A percentile compares a stretch with the other conserved stretches of the same genome.
phyloP scores from a whole-genome alignment of 2,797 vertebrate genomes.

The Esox lucius region DNA sequence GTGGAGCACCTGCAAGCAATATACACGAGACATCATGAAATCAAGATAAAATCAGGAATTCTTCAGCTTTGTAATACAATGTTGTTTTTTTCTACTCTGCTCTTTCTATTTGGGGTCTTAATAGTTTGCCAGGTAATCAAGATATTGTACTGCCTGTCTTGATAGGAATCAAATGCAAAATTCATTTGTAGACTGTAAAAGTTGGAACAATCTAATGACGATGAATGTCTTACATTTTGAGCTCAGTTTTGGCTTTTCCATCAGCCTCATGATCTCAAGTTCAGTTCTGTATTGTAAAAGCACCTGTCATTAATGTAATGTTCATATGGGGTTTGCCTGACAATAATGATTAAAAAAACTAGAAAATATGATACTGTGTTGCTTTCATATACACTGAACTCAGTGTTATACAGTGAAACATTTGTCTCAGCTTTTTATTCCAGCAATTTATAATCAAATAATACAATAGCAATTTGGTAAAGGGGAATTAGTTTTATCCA shows the following conservation, averaged over 20 bases:
- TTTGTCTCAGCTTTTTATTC: no score
- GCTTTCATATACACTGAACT: not conserved
- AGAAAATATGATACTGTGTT: constrained; percentile 34
- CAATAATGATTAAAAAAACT: constrained; percentile 77
- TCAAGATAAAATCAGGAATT: constrained; percentile 80
- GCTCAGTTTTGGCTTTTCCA: constrained; percentile 64
- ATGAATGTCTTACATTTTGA: constrained; percentile 79
- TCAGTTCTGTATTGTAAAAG: constrained; percentile 77
- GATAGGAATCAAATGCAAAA: constrained; percentile 71
- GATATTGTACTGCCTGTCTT: constrained; percentile 65
- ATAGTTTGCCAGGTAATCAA: constrained; percentile 72
- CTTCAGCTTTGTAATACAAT: constrained; percentile 77
- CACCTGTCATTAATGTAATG: constrained; percentile 79
- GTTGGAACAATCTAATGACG: constrained; percentile 80
- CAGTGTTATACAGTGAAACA: no score
- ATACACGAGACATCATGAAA: constrained; percentile 73
- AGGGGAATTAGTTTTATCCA: no score
- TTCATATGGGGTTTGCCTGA: constrained; percentile 77
- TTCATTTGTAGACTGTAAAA: constrained; percentile 72
- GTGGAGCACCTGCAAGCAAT: constrained; percentile 78
- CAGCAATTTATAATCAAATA: no score
- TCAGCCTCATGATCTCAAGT: constrained; percentile 55
- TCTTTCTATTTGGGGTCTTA: constrained; percentile 79
- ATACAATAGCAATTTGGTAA: no score
- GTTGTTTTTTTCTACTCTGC: constrained; percentile 80